phyloP scores from a whole-genome alignment of 2,888 invertebrate species.

The Melipona bicolor region DNA sequence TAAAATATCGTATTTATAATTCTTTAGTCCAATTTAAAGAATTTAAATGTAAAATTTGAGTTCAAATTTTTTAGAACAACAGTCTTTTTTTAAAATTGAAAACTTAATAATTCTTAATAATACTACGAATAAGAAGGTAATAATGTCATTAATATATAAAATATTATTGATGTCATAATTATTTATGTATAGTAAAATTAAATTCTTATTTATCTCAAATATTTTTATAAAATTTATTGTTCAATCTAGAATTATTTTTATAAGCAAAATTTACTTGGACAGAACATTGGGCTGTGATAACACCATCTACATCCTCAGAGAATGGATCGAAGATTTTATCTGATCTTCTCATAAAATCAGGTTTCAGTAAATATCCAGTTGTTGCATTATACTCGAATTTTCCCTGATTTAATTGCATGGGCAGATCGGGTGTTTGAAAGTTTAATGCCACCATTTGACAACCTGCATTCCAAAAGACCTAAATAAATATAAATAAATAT shows the following conservation, averaged over 20 bases:
- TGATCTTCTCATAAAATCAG: conserved; percentile 90
- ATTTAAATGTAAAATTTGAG: no score
- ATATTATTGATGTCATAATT: neutral
- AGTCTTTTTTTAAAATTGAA: no score
- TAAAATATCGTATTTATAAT: no score
- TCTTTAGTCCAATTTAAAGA: no score
- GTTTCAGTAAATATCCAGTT: conserved; percentile 89
- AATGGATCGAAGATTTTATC: conserved; percentile 90
- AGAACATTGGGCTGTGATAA: conserved; percentile 90
- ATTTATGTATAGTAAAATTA: neutral
- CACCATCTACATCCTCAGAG: conserved; percentile 90
- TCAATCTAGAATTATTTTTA: no score
- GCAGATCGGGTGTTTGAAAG: conserved; percentile 89
- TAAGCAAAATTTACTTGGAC: conserved; percentile 85
- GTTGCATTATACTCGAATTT: conserved; percentile 91
- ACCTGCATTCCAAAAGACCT: conserved; percentile 92
- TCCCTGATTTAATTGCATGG: conserved; percentile 91
- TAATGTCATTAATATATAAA: neutral
- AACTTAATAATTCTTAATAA: no score
- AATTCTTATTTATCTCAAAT: neutral
- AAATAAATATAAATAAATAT: neutral
- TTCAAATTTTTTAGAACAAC: no score
- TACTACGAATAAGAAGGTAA: no score
- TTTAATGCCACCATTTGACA: conserved; percentile 91
- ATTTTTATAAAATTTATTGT: neutral